Base-by-base conservation (phyloP, 92 coral and sea anemone genomes). In the Isaurus tuberculatus region DNA sequence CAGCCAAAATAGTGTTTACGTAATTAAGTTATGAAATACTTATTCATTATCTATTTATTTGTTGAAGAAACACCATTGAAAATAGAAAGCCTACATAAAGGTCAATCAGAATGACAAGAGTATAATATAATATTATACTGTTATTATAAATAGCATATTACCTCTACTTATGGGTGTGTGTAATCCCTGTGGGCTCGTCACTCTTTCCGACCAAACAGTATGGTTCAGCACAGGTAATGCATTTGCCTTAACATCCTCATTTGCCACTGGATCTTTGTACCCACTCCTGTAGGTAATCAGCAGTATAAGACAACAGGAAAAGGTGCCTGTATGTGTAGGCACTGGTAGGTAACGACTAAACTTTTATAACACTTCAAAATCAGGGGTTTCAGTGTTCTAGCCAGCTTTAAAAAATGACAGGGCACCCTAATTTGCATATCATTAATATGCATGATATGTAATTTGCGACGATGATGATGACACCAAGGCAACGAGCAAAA, bases 231-330 rank as follows among this genome's bases (percentile, higher is more conserved):
- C 67, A 5, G 66, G 67, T 29, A 57, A 17, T 8, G 23, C 82
- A 22, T 4, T 57, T 57, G 68, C 32, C 19, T 51, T 26, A 29
- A 11, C 8, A 9, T 22, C 70, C 13, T 23, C 82, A 22, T 9
- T 58, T 14, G 69, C 49, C 33, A 0, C 51, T 34, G 4, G 33
- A 25, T 36, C 20, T 10, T 22, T 34, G 33, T 25, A n/a, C 14
- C 8, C 32, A 36, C 46, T 77, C 82, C 82, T 77, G 82, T 31
- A 42, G 68, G 82, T 26, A 77, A 57, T 17, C 25, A 57, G 30
- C 33, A 30, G 11, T 22, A 30, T 73, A 20, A 74, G 80, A 74
- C 44, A 53, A 53, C 29, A 32, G 43, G 67, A 8, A 72, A 72
- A 14, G 27, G 20, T 70, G 65, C 19, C 48, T 19, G 29, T 28